Evolutionary conservation across 2,888 invertebrate species (phyloP).

Genomic region (Heliconius sara): DNA sequence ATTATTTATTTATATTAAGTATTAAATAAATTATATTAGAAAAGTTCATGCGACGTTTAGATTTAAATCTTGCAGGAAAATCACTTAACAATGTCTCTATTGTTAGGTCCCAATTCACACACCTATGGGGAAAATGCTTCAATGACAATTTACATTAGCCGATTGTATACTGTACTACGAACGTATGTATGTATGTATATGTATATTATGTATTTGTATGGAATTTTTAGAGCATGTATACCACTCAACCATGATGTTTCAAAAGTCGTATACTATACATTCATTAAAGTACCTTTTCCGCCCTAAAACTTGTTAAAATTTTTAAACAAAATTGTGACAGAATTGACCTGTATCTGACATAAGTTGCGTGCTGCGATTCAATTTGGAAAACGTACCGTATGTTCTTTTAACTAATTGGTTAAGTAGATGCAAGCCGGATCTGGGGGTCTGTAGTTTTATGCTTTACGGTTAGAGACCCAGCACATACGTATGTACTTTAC

Average conservation of each 20-base stretch:
- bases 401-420: not conserved
- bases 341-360: not conserved
- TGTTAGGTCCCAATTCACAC: constrained; percentile 46
- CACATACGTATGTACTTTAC: not conserved
- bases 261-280: constrained; percentile 47
- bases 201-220: constrained; percentile 61
- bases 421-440: too few relatives aligned
- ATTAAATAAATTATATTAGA: constrained; percentile 10
- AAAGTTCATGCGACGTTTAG: constrained; percentile 16
- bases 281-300: constrained; percentile 22
- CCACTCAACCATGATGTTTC: constrained; percentile 63
- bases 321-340: not conserved
- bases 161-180: constrained; percentile 28
- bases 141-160: constrained; percentile 45
- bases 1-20: not conserved
- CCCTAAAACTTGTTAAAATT: constrained; percentile 14
- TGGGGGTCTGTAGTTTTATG: too few relatives aligned
- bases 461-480: too few relatives aligned
- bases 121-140: constrained; percentile 46
- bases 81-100: constrained; percentile 43
- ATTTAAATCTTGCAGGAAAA: constrained; percentile 44
- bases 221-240: constrained; percentile 67
- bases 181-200: constrained; percentile 31
- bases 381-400: not conserved
- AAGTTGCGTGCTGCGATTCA: not conserved